Evolutionary conservation across 2,113 vertebrate genomes (phyloP).

Genomic region (Lagenorhynchus albirostris): DNA sequence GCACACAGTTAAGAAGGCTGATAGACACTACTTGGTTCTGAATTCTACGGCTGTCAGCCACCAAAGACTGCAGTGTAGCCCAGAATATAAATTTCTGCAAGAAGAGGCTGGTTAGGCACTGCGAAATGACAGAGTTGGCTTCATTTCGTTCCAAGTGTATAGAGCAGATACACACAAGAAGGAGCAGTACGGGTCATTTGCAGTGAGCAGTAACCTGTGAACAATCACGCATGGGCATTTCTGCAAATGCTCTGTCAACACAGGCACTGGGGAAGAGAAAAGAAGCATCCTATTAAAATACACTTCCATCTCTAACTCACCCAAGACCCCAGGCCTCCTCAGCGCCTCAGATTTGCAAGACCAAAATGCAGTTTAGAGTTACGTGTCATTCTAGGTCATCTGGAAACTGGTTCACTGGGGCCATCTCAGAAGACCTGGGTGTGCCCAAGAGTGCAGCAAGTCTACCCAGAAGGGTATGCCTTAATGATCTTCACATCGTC

Average conservation of each 20-base stretch:
- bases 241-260: neutral
- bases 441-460: neutral
- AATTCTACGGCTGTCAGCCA: slow-evolving; percentile 32
- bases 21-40: neutral
- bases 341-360: neutral
- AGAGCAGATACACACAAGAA: neutral
- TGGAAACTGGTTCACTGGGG: neutral
- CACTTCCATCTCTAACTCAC: neutral
- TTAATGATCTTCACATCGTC: slow-evolving; percentile 94
- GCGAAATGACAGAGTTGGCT: neutral
- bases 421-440: neutral
- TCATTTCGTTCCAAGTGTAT: neutral
- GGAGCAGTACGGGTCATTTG: neutral
- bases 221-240: neutral
- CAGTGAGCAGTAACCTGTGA: neutral
- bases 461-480: slow-evolving; percentile 83
- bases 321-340: neutral
- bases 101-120: neutral
- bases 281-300: neutral
- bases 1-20: neutral
- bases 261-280: neutral
- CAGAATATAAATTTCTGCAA: slow-evolving; percentile 31
- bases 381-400: neutral
- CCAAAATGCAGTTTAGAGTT: neutral
- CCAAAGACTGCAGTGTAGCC: neutral